Percentiles rank a stretch among this genome's conserved stretches.
phyloP scores from a whole-genome alignment of 2,113 vertebrate species.

The Salvelinus sp. region DNA sequence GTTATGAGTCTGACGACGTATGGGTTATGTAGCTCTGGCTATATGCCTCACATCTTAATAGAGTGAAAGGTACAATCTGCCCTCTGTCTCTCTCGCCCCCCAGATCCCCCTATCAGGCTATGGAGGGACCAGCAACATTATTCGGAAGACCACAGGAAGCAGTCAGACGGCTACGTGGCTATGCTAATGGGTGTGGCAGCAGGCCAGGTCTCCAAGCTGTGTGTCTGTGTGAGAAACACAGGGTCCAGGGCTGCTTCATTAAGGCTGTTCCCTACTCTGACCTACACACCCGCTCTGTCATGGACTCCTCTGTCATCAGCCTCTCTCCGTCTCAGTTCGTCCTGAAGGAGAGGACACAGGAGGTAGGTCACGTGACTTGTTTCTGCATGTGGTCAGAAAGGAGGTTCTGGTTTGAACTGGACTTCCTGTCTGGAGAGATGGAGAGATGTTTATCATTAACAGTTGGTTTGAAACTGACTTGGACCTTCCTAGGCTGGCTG shows the following conservation, averaged over 20 bases:
- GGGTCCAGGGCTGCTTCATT: constrained; percentile 91
- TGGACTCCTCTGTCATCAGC: constrained; percentile 78
- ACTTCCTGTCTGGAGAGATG: no score
- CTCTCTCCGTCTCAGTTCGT: constrained; percentile 92
- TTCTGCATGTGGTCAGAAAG: no score
- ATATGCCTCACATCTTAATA: no score
- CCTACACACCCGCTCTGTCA: constrained; percentile 64
- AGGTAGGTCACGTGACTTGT: constrained; percentile 71
- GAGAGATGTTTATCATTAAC: no score
- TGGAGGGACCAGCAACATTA: constrained; percentile 90
- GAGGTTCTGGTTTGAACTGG: no score
- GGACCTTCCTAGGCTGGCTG: no score
- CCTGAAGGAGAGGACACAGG: constrained; percentile 83
- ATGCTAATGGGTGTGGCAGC: constrained; percentile 69
- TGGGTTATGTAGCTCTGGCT: no score
- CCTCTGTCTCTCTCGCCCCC: not conserved
- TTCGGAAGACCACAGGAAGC: constrained; percentile 86
- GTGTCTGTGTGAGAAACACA: constrained; percentile 83
- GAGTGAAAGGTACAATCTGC: no score
- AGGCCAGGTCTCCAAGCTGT: constrained; percentile 73
- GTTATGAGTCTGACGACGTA: no score
- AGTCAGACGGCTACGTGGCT: constrained; percentile 81
- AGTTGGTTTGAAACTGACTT: no score
- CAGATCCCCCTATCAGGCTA: constrained; percentile 95
- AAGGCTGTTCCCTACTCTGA: constrained; percentile 84